A percentile compares a stretch with the other conserved stretches of the same genome.
phyloP scores from a whole-genome alignment of 2,888 invertebrate species.

The Emmelina monodactyla region DNA sequence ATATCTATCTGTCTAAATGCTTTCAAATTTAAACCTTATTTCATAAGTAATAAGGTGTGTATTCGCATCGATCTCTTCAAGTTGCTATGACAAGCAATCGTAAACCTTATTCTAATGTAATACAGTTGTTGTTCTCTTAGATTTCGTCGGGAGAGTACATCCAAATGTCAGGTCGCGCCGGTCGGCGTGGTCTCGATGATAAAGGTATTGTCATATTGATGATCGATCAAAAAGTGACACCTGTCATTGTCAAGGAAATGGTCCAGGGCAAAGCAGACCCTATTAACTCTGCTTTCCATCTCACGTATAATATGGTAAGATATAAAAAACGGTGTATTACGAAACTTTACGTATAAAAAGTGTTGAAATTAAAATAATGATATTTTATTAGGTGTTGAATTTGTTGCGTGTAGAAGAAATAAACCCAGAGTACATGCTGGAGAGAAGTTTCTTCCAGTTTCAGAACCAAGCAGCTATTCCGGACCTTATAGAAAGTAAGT shows the following conservation, averaged over 20 bases:
- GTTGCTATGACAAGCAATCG: too few relatives aligned
- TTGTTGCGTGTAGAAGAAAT: constrained; percentile 97
- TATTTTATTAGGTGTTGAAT: constrained; percentile 63
- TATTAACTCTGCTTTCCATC: constrained; percentile 97
- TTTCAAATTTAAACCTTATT: constrained; percentile 2
- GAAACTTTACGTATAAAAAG: background rate
- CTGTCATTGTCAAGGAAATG: constrained; percentile 75
- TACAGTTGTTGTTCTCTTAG: too few relatives aligned
- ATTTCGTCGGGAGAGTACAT: constrained; percentile 98
- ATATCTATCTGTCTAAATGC: background rate
- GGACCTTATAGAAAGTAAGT: constrained; percentile 82
- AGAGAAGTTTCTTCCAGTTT: constrained; percentile 97
- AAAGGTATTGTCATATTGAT: constrained; percentile 97
- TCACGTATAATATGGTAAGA: constrained; percentile 98
- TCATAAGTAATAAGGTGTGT: too few relatives aligned
- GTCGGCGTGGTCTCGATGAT: constrained; percentile 95
- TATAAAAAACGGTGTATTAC: too few relatives aligned
- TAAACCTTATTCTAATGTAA: too few relatives aligned
- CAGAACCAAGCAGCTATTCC: constrained; percentile 98
- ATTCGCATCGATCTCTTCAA: too few relatives aligned
- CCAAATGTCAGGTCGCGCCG: constrained; percentile 99
- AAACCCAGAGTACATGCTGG: constrained; percentile 99
- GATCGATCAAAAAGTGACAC: constrained; percentile 96
- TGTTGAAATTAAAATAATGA: background rate
- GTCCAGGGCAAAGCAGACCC: constrained; percentile 94